Percentiles rank a stretch among this genome's conserved stretches.
Conservation (phyloP, 1,140 invertebrate genomes). For the Diprion similis region DNA sequence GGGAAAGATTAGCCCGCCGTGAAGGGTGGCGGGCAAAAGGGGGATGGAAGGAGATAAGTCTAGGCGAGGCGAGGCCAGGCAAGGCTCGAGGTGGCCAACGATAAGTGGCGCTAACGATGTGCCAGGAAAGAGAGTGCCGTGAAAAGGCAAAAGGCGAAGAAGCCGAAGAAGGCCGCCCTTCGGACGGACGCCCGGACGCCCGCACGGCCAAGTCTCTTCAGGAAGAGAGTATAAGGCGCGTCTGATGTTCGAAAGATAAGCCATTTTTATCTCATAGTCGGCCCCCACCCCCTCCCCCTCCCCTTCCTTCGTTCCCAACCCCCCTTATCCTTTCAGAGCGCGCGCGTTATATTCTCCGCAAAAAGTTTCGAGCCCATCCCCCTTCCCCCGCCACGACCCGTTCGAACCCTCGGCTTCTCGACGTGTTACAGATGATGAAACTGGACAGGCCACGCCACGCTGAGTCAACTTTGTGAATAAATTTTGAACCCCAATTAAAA, state of each 20-base stretch:
- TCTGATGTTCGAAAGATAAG: neutral
- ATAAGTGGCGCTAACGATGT: conserved; percentile 7
- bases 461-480: no score
- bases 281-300: neutral
- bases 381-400: no score
- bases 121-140: neutral
- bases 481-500: no score
- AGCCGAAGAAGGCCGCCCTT: no score
- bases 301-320: no score
- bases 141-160: neutral
- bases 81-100: neutral
- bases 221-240: neutral
- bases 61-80: neutral
- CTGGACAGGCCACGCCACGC: no score
- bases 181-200: neutral
- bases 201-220: neutral
- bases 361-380: no score
- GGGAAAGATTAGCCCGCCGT: neutral
- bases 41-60: neutral
- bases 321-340: no score
- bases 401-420: no score
- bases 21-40: neutral
- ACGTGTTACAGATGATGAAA: no score
- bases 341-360: no score
- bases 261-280: conserved; percentile 3